Evolutionary conservation across 2,888 invertebrate species (phyloP).

Genomic region (Pandemis heparana): DNA sequence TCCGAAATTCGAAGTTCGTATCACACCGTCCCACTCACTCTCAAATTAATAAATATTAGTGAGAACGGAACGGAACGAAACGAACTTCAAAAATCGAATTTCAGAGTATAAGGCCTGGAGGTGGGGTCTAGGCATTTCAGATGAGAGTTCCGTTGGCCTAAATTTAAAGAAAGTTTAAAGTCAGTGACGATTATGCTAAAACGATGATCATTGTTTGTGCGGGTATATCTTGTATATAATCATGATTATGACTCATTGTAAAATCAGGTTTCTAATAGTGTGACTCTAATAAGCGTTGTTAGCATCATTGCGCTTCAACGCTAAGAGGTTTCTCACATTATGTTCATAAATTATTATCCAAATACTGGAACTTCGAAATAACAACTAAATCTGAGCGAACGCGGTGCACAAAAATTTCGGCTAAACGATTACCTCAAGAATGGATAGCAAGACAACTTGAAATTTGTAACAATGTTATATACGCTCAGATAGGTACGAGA

Average conservation of each 20-base stretch:
- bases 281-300: conserved; percentile 16
- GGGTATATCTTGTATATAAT: neutral
- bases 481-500: neutral
- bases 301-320: conserved; percentile 17
- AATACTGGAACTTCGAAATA: conserved; percentile 5
- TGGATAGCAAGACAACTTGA: too few relatives aligned
- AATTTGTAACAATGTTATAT: too few relatives aligned
- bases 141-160: neutral
- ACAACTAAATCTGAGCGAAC: neutral
- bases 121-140: neutral
- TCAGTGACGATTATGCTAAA: neutral
- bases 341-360: conserved; percentile 21
- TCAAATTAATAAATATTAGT: too few relatives aligned
- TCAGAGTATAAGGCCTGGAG: too few relatives aligned
- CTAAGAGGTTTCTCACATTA: conserved; percentile 21
- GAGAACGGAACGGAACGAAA: too few relatives aligned
- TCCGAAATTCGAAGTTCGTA: too few relatives aligned
- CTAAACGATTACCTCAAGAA: too few relatives aligned
- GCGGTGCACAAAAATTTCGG: neutral
- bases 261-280: neutral
- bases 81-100: too few relatives aligned
- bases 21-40: too few relatives aligned
- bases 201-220: neutral
- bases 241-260: neutral
- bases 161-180: neutral